These are phyloP conservation scores for Penaeus chinensis DNA, from an alignment of 1,140 invertebrate species.

Conservation along the genomic window DNA sequence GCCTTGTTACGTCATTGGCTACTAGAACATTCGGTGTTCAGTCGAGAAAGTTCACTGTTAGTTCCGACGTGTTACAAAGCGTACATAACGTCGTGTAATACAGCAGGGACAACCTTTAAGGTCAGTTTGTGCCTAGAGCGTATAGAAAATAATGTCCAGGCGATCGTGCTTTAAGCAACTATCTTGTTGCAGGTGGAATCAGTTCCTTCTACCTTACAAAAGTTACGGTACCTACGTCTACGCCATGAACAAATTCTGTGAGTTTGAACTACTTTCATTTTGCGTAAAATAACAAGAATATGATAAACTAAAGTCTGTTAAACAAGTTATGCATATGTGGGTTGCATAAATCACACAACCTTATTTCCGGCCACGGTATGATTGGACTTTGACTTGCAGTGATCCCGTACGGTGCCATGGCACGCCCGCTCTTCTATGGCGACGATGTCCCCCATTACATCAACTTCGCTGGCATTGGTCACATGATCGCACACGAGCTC, in stretches of 20 bases:
- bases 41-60: no score
- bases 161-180: not conserved
- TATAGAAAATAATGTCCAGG: no score
- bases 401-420: slow-evolving; percentile 37
- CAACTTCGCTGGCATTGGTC: slow-evolving; percentile 45
- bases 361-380: no score
- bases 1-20: no score
- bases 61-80: no score
- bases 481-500: slow-evolving; percentile 48
- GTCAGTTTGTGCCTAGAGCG: no score
- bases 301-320: not conserved
- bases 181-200: slow-evolving; percentile 41
- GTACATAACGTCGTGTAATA: no score
- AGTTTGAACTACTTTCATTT: not conserved
- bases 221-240: not conserved
- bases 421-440: slow-evolving; percentile 31
- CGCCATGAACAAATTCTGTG: slow-evolving; percentile 43
- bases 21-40: no score
- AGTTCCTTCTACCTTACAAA: slow-evolving; percentile 28
- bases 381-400: not conserved
- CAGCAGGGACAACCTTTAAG: no score
- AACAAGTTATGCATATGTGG: no score
- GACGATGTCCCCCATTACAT: slow-evolving; percentile 31
- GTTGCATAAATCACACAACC: no score
- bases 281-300: not conserved